Evolutionary conservation across 92 coral and sea anemone genomes (phyloP).

Genomic region (Bergia puertoricense): DNA sequence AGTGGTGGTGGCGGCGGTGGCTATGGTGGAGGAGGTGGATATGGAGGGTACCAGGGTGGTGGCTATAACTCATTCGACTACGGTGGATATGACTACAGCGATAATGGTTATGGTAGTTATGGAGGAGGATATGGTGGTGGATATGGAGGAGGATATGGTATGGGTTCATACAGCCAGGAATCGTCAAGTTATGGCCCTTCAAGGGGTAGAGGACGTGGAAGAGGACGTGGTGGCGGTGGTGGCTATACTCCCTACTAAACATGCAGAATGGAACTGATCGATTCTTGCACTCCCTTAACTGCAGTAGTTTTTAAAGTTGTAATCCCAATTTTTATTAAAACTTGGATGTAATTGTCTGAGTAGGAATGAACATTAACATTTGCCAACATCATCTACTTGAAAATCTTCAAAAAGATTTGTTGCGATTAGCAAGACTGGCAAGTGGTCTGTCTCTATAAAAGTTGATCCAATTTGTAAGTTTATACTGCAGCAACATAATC

Average conservation of each 20-base stretch:
- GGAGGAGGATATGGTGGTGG: conserved; percentile 20
- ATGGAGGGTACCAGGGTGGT: neutral
- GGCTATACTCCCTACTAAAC: conserved; percentile 19
- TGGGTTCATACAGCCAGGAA: conserved; percentile 62
- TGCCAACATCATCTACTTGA: neutral
- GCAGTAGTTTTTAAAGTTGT: conserved; percentile 18
- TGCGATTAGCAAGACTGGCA: neutral
- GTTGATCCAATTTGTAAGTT: neutral
- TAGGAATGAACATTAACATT: neutral
- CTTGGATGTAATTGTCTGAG: neutral
- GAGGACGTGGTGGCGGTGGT: conserved; percentile 41
- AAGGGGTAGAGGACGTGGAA: conserved; percentile 33
- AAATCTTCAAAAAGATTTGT: neutral
- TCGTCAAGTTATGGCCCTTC: conserved; percentile 58
- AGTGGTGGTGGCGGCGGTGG: conserved; percentile 57
- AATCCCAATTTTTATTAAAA: neutral
- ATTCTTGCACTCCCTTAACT: neutral
- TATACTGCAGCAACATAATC: neutral
- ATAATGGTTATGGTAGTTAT: neutral
- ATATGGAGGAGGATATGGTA: conserved; percentile 22
- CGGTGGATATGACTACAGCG: neutral
- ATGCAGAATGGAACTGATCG: neutral
- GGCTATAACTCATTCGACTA: conserved; percentile 11
- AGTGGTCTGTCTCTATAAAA: neutral
- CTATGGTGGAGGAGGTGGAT: conserved; percentile 10